Base-by-base conservation (phyloP, 2,888 invertebrate genomes). In the Sarcophaga carnaria region DNA sequence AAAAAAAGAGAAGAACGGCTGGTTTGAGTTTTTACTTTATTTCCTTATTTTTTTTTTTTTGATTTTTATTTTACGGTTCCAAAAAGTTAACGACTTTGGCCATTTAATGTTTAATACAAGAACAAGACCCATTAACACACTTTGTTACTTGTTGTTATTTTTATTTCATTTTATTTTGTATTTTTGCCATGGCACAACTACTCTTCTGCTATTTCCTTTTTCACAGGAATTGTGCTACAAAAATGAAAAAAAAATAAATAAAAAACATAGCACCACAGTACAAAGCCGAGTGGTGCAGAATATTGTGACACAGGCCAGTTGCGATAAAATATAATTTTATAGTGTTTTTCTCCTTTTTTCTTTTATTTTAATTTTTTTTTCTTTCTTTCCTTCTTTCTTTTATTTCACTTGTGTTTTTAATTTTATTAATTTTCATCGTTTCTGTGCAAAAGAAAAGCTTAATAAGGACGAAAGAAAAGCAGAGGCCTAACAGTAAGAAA, bases 41-140 rank as follows among this genome's bases (percentile, higher is more conserved):
- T 69, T 62, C 11, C 20, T 20, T 49, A 12, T 47, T 59, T 76
- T 64, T 64, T 64, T 64, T 47, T 59, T 75, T 76, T 45, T 17
- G 2, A n/a, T 49, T 66, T 66, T 10, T 27, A 37, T 45, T 72
- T 83, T 80, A 79, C 49, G 86, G 66, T 72, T 86, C 47, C 62
- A 80, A 83, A 83, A 83, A 80, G 86, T 83, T 86, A 86, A 86
- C 86, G 86, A 86, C 86, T 83, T 83, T 83, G 64, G 77, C 80
- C 80, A 86, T 86, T 86, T 83, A 74, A 72, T 72, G 77, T 83
- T 83, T 77, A 77, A 80, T 86, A 80, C 76, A 83, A 83, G 75
- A 27, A 27, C 27, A 77, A 83, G 71, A 66, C 76, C 76, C 83
- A 86, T 86, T 86, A 83, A 83, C 86, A 83, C 72, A 86, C 77